phyloP scores from a whole-genome alignment of 2,113 vertebrate species.

The Dermatemys mawii region DNA sequence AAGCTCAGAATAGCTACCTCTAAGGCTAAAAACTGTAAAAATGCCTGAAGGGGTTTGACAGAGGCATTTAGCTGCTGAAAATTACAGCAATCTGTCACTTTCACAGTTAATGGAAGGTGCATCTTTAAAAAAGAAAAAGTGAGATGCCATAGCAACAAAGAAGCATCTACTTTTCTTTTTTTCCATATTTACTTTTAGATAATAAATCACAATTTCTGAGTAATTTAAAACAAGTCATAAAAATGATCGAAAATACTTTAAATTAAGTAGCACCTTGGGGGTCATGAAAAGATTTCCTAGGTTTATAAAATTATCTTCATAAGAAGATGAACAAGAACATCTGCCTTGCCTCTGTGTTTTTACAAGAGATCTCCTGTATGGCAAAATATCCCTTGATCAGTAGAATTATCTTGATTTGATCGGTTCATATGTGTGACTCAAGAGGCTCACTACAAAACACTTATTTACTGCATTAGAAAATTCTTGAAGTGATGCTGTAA shows the following conservation, averaged over 20 bases:
- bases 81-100: conserved; percentile 57
- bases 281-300: background rate
- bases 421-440: background rate
- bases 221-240: background rate
- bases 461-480: background rate
- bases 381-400: background rate
- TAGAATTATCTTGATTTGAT: background rate
- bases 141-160: background rate
- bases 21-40: conserved; percentile 43
- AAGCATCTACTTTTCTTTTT: background rate
- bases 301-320: background rate
- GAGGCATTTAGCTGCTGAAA: conserved; percentile 61
- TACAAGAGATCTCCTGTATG: background rate
- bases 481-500: background rate
- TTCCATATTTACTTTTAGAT: background rate
- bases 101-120: conserved; percentile 46
- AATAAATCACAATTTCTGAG: background rate
- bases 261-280: background rate
- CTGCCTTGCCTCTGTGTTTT: background rate
- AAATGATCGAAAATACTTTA: background rate
- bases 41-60: conserved; percentile 43
- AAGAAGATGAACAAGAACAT: background rate
- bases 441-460: background rate
- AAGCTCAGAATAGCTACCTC: conserved; percentile 27
- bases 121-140: background rate